Base-by-base conservation (phyloP, 1,140 invertebrate genomes). In the Phortica variegata region DNA sequence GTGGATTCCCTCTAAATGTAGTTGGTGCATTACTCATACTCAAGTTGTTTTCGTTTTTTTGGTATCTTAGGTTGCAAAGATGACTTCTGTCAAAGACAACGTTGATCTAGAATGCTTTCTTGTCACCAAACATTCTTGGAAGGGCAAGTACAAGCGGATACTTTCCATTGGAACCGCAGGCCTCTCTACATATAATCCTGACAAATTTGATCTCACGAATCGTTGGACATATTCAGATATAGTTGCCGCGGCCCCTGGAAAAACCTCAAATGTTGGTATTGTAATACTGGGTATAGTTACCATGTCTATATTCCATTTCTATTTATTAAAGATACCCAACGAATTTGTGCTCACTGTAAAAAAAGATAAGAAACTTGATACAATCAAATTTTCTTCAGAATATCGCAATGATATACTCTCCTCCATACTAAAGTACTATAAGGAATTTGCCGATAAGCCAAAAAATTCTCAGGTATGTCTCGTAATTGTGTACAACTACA, bases 141-240 rank as follows among this genome's bases (percentile, higher is more conserved):
- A 95, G 80, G 91, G 95, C 79, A 97, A 93, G 88, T 99, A 99
- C 77, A 97, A 96, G 79, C 84, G 97, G 66, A 93, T 99, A 70
- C 95, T 99, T 76, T 95, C 95, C 15, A 88, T 99, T 77, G 96
- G 95, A 31, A 92, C 91, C 23, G 83, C 87, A 77, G 95, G 94
- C 21, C 92, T 99, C 51, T 94, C 95, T 32, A 99, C 97, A 12
- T 98, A 98, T 76, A 97, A 98, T 78, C 95, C 95, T 2, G 86
- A 84, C 55, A 90, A 85, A 54, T 81, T 97, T 68, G 96, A 98
- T 76, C 60, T 82, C 46, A 99, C 97, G 32, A 99, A 99, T 79
- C 88, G 92, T 78, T 95, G 91, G 91, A 78, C 85, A 19, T 94
- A 93, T 72, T 82, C 82, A 34, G 91, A 95, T 77, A 84, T 94